These are phyloP conservation scores for Myripristis jacobus DNA, from an alignment of 2,797 vertebrate species.

Conservation along the genomic window DNA sequence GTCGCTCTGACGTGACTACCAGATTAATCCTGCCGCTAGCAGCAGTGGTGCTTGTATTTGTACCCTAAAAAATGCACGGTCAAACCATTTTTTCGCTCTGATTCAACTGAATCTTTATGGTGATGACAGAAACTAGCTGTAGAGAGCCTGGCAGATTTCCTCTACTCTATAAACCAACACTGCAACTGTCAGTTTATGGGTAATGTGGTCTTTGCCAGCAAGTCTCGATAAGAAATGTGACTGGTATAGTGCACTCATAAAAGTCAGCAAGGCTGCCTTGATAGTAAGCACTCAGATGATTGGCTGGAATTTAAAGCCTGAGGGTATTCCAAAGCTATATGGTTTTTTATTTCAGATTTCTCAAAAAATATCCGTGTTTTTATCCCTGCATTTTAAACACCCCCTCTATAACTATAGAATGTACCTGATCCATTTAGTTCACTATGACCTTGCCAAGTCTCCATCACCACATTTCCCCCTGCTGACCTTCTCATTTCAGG, in stretches of 20 bases:
- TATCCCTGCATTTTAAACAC: background rate
- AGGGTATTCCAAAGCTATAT: background rate
- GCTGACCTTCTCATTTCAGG: slow-evolving; percentile 1
- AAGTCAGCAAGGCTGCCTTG: background rate
- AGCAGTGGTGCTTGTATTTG: background rate
- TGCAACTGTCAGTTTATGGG: no score
- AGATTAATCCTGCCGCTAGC: slow-evolving; percentile 2
- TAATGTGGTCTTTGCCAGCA: no score
- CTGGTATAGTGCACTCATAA: no score
- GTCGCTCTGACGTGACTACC: background rate
- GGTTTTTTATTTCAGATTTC: background rate
- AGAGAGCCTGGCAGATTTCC: no score
- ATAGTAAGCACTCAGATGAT: background rate
- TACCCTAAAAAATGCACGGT: background rate
- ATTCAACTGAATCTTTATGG: no score
- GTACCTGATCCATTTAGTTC: background rate
- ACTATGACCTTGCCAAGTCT: background rate
- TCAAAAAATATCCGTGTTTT: no score
- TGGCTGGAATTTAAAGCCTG: background rate
- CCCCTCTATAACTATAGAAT: no score
- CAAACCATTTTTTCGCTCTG: no score
- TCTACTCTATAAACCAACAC: no score
- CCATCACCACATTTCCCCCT: background rate
- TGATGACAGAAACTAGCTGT: no score
- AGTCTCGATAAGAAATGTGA: background rate